These are phyloP conservation scores for Oceanites oceanicus DNA, from an alignment of 2,113 vertebrate species.

Conservation along the genomic window DNA sequence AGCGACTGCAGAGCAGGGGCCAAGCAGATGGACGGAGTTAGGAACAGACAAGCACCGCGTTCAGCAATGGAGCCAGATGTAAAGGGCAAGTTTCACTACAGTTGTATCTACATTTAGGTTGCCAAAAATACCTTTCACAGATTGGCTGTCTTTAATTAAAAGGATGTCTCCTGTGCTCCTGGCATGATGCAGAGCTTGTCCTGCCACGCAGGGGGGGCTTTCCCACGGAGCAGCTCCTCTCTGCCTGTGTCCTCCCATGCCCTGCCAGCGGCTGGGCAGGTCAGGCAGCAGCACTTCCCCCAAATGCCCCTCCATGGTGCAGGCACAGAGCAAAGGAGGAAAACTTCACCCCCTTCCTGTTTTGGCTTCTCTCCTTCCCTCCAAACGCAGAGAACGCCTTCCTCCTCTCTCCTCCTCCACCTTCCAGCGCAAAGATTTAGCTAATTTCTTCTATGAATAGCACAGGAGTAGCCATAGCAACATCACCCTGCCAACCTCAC, in stretches of 20 bases:
- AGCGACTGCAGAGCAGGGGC: background rate
- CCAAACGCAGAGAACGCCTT: constrained; percentile 17
- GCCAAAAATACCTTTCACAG: constrained; percentile 57
- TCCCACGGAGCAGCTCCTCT: background rate
- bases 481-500: constrained; percentile 73
- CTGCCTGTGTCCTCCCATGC: fast-evolving
- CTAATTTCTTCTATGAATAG: constrained; percentile 72
- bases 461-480: constrained; percentile 73
- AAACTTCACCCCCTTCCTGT: constrained; percentile 45
- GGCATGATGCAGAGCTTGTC: background rate
- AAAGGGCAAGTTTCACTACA: constrained; percentile 29
- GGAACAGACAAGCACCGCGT: background rate
- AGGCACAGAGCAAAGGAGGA: background rate
- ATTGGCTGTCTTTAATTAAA: constrained; percentile 56
- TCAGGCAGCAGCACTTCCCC: background rate
- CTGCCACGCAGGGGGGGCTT: background rate
- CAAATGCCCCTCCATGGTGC: background rate
- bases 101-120: constrained; percentile 38
- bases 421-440: constrained; percentile 70
- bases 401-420: constrained; percentile 65
- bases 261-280: background rate
- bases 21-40: background rate
- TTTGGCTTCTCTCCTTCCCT: constrained; percentile 51
- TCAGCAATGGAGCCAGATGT: background rate
- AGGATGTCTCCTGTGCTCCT: constrained; percentile 25